A percentile compares a stretch with the other conserved stretches of the same genome.
These are phyloP conservation scores for Acanthopleura granulata DNA, from an alignment of 2,888 invertebrate species.

Conservation along the genomic window DNA sequence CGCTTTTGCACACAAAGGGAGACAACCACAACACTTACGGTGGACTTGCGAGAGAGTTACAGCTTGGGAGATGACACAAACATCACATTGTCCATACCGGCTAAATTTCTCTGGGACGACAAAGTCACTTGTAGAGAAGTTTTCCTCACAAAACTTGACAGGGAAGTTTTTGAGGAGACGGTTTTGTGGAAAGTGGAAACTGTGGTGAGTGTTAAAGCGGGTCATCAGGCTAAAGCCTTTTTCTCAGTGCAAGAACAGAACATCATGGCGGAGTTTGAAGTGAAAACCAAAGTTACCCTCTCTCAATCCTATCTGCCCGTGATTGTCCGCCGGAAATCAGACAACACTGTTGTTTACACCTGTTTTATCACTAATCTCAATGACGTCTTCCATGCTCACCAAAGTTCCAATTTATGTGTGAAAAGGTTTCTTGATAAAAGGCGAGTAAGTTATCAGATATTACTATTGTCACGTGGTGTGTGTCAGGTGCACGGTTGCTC, in stretches of 20 bases:
- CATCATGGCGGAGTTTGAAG: conserved; percentile 1
- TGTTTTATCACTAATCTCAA: conserved; percentile 7
- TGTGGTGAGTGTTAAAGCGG: not conserved
- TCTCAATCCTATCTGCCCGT: not conserved
- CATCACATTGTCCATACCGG: not conserved
- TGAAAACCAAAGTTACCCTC: not conserved
- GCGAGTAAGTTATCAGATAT: not conserved
- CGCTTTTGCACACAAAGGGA: not conserved
- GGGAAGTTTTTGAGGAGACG: not conserved
- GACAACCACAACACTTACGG: not conserved
- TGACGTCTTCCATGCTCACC: not conserved
- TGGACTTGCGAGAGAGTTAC: not conserved
- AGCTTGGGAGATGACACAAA: not conserved
- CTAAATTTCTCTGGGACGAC: not conserved
- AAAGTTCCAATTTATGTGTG: not conserved
- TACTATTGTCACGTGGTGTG: not conserved
- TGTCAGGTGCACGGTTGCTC: not conserved
- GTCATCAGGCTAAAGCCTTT: not conserved
- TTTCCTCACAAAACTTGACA: not conserved
- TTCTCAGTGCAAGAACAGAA: not conserved
- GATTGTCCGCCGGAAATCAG: not conserved
- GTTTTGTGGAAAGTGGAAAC: conserved; percentile 3
- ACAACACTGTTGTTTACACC: conserved; percentile 1
- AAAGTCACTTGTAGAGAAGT: not conserved
- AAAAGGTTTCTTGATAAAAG: not conserved